phyloP scores from a whole-genome alignment of 2,797 vertebrate genomes.

The Tenualosa thibaudeaui region DNA sequence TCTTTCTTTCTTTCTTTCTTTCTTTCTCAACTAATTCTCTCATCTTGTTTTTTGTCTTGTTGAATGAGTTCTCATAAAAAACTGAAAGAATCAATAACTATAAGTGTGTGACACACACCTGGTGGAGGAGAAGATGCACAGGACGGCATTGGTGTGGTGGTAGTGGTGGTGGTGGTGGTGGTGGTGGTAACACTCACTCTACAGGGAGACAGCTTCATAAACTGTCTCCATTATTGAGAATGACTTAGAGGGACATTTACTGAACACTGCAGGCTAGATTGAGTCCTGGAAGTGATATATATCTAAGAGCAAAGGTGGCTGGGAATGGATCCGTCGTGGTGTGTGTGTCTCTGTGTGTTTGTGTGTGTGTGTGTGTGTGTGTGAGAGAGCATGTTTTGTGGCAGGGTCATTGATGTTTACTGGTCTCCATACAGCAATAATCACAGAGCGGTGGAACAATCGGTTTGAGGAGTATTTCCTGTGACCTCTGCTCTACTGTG shows the following conservation, averaged over 20 bases:
- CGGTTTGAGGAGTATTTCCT: conserved; percentile 25
- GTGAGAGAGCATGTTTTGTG: conserved; percentile 17
- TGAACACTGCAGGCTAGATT: conserved; percentile 31
- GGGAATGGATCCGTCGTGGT: background rate
- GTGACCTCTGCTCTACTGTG: conserved; percentile 19
- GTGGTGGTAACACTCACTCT: background rate
- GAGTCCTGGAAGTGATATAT: conserved; percentile 21
- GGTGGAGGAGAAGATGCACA: no score
- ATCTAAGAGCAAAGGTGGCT: conserved; percentile 16
- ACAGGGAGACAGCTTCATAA: conserved; percentile 15
- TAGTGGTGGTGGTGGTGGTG: no score
- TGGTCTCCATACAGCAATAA: conserved; percentile 35
- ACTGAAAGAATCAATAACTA: conserved; percentile 1
- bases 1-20: background rate
- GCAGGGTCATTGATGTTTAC: conserved; percentile 32
- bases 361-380: background rate
- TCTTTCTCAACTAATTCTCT: background rate
- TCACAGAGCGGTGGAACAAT: conserved; percentile 23
- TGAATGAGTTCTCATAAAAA: conserved; percentile 8
- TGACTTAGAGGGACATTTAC: conserved; percentile 40
- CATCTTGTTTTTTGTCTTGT: background rate
- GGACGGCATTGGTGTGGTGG: background rate
- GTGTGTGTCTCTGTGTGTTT: background rate
- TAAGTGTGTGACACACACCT: background rate
- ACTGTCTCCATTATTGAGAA: conserved; percentile 13